These are phyloP conservation scores for Drosophila mauritiana DNA, from an alignment of 1,140 invertebrate genomes.

Conservation along the genomic window DNA sequence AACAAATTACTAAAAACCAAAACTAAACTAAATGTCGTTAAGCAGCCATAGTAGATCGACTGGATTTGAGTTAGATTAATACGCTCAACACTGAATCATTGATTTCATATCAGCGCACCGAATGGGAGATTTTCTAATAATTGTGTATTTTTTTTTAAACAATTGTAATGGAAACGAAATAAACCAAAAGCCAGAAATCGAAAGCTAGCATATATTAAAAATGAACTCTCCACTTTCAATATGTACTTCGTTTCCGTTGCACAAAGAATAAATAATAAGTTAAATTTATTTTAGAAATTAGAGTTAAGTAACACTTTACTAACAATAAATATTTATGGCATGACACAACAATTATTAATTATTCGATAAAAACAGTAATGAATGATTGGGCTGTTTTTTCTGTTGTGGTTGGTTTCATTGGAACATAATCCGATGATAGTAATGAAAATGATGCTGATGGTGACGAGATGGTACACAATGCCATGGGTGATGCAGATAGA, in stretches of 20 bases:
- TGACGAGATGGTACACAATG: constrained; percentile 22
- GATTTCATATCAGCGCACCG: not conserved
- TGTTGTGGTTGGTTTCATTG: constrained; percentile 47
- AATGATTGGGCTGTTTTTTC: constrained; percentile 68
- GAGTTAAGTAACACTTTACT: constrained; percentile 77
- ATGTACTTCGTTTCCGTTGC: constrained; percentile 1
- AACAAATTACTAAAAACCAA: constrained; percentile 25
- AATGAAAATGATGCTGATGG: constrained; percentile 23
- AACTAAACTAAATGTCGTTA: constrained; percentile 26
- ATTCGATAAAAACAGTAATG: constrained; percentile 79
- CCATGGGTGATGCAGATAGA: constrained; percentile 11
- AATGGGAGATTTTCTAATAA: constrained; percentile 15
- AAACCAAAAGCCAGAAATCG: constrained; percentile 38
- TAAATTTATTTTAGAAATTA: constrained; percentile 56
- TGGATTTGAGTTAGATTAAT: constrained; percentile 17
- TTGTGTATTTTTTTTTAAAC: constrained; percentile 17
- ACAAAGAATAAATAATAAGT: constrained; percentile 23
- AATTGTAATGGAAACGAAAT: constrained; percentile 12
- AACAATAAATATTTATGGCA: constrained; percentile 83
- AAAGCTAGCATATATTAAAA: constrained; percentile 6
- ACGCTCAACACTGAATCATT: constrained; percentile 6
- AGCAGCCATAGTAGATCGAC: constrained; percentile 23
- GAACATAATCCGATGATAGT: constrained; percentile 38
- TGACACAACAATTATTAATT: constrained; percentile 83
- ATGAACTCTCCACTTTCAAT: constrained; percentile 9